Percentiles rank a stretch among this genome's conserved stretches.
phyloP scores from a whole-genome alignment of 2,797 vertebrate species.

The Rachycentron canadum region DNA sequence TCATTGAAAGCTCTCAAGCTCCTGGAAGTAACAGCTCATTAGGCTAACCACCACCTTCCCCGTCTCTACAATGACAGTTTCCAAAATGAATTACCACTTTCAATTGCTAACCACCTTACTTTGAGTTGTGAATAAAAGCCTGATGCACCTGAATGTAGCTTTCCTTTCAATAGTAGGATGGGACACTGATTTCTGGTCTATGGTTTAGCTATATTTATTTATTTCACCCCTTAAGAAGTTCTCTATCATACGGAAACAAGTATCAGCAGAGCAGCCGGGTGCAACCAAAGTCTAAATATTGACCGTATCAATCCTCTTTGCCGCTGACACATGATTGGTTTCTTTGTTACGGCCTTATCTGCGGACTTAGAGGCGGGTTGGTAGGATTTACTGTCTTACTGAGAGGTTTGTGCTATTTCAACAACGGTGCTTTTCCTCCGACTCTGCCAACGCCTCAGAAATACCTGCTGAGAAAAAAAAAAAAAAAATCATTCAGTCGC shows the following conservation, averaged over 20 bases:
- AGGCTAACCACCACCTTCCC: background rate
- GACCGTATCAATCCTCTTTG: background rate
- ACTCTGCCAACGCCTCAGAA: background rate
- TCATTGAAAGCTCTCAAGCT: background rate
- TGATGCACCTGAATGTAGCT: background rate
- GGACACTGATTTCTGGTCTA: background rate
- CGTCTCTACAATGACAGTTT: background rate
- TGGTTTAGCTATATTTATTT: background rate
- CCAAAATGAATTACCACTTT: background rate
- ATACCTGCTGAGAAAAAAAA: conserved; percentile 1
- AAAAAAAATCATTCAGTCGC: too few relatives aligned
- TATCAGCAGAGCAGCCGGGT: background rate
- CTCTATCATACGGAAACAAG: background rate
- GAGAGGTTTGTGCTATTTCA: conserved; percentile 2
- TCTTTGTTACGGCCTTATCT: conserved; percentile 26
- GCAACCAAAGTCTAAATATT: background rate
- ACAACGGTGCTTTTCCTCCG: background rate
- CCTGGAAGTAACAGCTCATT: background rate
- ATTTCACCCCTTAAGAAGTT: background rate
- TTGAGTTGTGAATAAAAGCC: background rate
- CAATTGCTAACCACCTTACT: too few relatives aligned
- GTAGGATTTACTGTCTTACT: conserved; percentile 17
- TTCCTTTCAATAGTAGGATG: background rate
- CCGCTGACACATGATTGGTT: background rate
- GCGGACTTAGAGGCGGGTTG: background rate